Conservation (phyloP, 2,113 vertebrate species). For the Pandion haliaetus region DNA sequence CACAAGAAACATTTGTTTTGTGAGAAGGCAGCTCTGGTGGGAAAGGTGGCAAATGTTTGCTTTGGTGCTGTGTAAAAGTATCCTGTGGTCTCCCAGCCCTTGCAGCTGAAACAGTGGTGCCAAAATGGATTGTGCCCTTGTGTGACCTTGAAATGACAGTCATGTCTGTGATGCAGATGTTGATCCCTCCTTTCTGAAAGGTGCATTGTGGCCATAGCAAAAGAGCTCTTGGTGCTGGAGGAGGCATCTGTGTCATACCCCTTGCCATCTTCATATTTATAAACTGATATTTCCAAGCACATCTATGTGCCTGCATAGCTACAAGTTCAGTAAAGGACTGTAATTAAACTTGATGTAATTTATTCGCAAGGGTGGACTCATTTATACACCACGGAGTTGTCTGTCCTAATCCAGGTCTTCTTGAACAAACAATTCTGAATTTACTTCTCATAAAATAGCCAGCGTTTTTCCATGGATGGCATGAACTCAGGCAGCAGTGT, state of each 20-base stretch:
- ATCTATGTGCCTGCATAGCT: background rate
- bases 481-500: background rate
- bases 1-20: background rate
- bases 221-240: background rate
- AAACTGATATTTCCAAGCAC: background rate
- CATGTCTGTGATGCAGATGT: background rate
- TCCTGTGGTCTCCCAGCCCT: background rate
- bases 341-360: conserved; percentile 4
- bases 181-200: background rate
- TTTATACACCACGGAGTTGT: background rate
- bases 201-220: background rate
- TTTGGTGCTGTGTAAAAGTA: background rate
- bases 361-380: background rate
- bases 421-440: background rate
- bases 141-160: background rate
- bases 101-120: background rate
- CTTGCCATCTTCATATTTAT: background rate
- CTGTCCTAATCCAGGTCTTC: background rate
- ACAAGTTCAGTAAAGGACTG: background rate
- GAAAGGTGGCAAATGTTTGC: background rate
- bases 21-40: background rate
- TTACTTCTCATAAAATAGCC: background rate
- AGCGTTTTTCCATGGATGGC: background rate
- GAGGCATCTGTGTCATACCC: background rate
- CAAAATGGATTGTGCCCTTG: background rate